Conservation (phyloP, 1,140 invertebrate species). For the Drosophila pectinifera region DNA sequence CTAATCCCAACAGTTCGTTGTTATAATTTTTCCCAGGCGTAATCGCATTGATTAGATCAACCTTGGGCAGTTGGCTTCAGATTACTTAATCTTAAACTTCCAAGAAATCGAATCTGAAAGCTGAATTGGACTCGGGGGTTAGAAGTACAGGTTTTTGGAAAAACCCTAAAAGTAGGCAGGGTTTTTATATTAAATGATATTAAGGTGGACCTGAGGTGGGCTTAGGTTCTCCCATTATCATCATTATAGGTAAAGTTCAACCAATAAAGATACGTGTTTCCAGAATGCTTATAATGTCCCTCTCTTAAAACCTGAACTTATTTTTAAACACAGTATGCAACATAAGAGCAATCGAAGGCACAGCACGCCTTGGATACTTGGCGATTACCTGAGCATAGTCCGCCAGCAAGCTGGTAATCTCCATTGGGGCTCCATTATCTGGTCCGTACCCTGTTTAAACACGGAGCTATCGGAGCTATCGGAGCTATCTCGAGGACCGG, state of each 20-base stretch:
- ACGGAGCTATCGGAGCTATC: conserved; percentile 53
- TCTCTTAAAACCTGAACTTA: neutral
- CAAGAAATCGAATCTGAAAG: conserved; percentile 3
- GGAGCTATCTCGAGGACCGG: conserved; percentile 54
- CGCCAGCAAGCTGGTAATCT: conserved; percentile 2
- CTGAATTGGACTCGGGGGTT: neutral
- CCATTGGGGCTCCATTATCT: conserved; percentile 43
- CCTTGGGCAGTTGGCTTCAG: conserved; percentile 24
- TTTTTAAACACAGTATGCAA: neutral
- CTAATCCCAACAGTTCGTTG: neutral
- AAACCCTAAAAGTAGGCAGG: conserved; percentile 2
- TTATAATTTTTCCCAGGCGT: conserved; percentile 1
- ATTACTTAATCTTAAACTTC: conserved; percentile 12
- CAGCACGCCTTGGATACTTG: conserved; percentile 16
- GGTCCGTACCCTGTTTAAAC: conserved; percentile 45
- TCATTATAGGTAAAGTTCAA: neutral
- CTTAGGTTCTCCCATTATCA: neutral
- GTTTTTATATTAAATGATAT: neutral
- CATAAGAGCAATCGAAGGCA: neutral
- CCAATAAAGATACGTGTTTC: no score
- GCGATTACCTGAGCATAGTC: conserved; percentile 5
- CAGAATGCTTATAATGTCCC: neutral
- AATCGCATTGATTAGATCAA: conserved; percentile 43
- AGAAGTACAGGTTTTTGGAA: neutral
- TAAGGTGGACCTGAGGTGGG: conserved; percentile 21